Conservation (phyloP, 1,140 invertebrate species). For the Drosophila melanogaster region DNA sequence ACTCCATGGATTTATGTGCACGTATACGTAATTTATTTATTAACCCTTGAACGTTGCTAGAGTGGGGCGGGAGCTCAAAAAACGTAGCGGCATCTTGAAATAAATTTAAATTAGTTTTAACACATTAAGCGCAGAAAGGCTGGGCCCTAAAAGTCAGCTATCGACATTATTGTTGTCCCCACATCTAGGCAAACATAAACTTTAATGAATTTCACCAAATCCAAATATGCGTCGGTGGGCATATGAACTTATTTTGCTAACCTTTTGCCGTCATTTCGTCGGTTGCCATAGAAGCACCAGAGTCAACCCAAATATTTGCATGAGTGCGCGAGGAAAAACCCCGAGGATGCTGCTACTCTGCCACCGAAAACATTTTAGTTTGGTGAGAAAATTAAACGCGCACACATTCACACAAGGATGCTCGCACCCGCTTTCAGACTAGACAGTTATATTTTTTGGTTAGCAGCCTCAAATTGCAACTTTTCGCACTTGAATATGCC, state of each 20-base stretch:
- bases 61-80: slow-evolving; percentile 12
- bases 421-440: slow-evolving; percentile 19
- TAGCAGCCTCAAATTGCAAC: slow-evolving; percentile 65
- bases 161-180: slow-evolving; percentile 60
- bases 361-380: slow-evolving; percentile 74
- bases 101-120: slow-evolving; percentile 84
- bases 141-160: slow-evolving; percentile 65
- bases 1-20: slow-evolving; percentile 74
- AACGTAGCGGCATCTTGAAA: slow-evolving; percentile 70
- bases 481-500: slow-evolving; percentile 71
- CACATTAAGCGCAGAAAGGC: slow-evolving; percentile 80
- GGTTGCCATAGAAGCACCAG: slow-evolving; percentile 53
- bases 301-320: slow-evolving; percentile 75
- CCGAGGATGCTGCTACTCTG: not conserved
- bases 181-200: slow-evolving; percentile 75
- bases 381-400: slow-evolving; percentile 79
- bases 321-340: slow-evolving; percentile 63
- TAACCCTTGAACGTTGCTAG: slow-evolving; percentile 67
- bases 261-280: slow-evolving; percentile 69
- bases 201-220: slow-evolving; percentile 81
- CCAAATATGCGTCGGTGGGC: slow-evolving; percentile 63
- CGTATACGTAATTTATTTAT: slow-evolving; percentile 83
- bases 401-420: slow-evolving; percentile 40
- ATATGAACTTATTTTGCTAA: slow-evolving; percentile 81
- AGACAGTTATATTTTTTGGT: slow-evolving; percentile 76